Base-by-base conservation (phyloP, 2,888 invertebrate species). In the Cerastis leucographa region DNA sequence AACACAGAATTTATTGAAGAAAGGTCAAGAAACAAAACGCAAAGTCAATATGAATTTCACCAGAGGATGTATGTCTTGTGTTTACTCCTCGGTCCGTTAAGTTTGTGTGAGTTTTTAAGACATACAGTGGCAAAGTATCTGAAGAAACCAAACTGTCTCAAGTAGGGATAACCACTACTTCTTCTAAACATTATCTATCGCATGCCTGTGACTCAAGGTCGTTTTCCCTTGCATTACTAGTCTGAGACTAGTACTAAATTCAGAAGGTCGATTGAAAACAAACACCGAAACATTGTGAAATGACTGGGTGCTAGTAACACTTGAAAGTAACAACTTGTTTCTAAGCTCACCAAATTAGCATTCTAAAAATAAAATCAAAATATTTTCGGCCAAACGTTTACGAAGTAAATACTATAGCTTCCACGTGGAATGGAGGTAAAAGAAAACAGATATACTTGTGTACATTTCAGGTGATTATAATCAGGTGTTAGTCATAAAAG, bases 401-500 rank as follows among this genome's bases (percentile, higher is more conserved):
- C 67, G 49, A 65, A 81, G 59, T 29, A 81, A 84, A 84, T 72
- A 84, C 67, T n/a, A 72, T 73, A 8, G 76, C 51, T 70, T 81
- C 72, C 17, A 42, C 42, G 64, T 64, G 42, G 17, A 42, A 42
- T 70, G 25, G 25, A 68, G 66, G 51, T 61, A 25, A 76, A 76
- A 62, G 62, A 59, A 72, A 83, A 72, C 84, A 84, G 44, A 65
- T 56, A 54, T 85, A 71, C 40, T 19, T 67, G 62, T 46, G 25
- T 67, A 67, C 40, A 46, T 59, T 44, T 83, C 49, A 68, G n/a
- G 64, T 84, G 56, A 61, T 72, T 71, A 71, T 61, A 14, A 75
- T 70, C 49, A 56, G 54, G 40, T 54, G 75, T 82, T 59, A 71
- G 46, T 80, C 70, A 80, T 64, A 49, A 66, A 66, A 72, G 44